Evolutionary conservation across 2,113 vertebrate species (phyloP).

Genomic region (Poeciliopsis occidentalis): DNA sequence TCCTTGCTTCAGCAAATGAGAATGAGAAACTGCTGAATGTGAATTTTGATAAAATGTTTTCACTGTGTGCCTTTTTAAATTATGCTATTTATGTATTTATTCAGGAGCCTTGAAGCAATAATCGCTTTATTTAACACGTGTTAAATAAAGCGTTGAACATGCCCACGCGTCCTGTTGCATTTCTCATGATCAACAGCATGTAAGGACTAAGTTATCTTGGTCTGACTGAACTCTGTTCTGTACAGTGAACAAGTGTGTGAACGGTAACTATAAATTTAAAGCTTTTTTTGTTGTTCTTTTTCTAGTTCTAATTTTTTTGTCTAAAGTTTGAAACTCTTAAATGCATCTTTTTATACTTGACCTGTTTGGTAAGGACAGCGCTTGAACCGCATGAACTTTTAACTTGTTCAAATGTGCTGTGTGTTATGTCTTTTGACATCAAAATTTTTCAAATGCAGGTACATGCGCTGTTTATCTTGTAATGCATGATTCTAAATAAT

Average conservation of each 20-base stretch:
- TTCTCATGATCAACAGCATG: slow-evolving; percentile 43
- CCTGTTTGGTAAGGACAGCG: slow-evolving; percentile 45
- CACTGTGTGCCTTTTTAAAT: slow-evolving; percentile 75
- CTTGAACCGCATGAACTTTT: slow-evolving; percentile 22
- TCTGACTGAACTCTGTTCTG: slow-evolving; percentile 36
- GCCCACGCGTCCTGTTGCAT: slow-evolving; percentile 41
- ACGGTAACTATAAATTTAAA: slow-evolving; percentile 55
- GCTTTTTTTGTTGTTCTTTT: slow-evolving; percentile 39
- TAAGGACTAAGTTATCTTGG: slow-evolving; percentile 20
- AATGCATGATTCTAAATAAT: slow-evolving; percentile 61
- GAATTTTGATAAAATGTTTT: slow-evolving; percentile 63
- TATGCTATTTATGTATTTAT: slow-evolving; percentile 80
- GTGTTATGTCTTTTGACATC: slow-evolving; percentile 55
- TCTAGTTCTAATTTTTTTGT: slow-evolving; percentile 40
- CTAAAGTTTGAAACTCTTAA: slow-evolving; percentile 57
- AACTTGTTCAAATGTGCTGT: slow-evolving; percentile 48
- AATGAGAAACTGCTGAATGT: slow-evolving; percentile 53
- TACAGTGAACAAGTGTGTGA: slow-evolving; percentile 63
- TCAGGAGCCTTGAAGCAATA: slow-evolving; percentile 62
- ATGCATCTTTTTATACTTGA: slow-evolving; percentile 72
- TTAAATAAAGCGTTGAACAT: slow-evolving; percentile 29
- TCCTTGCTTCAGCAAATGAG: slow-evolving; percentile 44
- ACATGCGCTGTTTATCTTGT: slow-evolving; percentile 46
- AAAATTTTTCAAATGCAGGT: slow-evolving; percentile 58
- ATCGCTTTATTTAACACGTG: slow-evolving; percentile 40